Conservation (phyloP, 2,113 vertebrate species). For the Neomonachus schauinslandi region DNA sequence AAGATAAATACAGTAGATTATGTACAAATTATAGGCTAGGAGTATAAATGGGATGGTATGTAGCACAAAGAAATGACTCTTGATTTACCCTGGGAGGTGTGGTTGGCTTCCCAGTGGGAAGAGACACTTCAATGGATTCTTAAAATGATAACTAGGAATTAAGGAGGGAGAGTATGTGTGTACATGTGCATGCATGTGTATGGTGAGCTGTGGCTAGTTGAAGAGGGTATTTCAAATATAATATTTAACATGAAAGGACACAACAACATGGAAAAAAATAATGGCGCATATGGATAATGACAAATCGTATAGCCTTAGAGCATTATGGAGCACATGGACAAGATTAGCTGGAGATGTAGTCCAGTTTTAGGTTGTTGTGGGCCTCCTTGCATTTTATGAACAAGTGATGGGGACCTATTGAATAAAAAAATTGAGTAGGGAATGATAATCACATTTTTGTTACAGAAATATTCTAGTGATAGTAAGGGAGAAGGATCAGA, state of each 20-base stretch:
- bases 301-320: fast-evolving
- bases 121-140: not conserved
- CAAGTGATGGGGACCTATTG: not conserved
- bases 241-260: not conserved
- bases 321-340: not conserved
- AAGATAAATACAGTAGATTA: not conserved
- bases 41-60: not conserved
- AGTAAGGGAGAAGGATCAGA: not conserved
- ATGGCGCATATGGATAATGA: fast-evolving
- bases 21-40: not conserved
- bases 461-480: not conserved
- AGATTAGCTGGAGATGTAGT: not conserved
- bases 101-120: not conserved
- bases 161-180: not conserved
- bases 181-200: fast-evolving
- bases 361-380: not conserved
- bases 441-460: not conserved
- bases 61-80: not conserved
- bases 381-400: not conserved
- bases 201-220: not conserved
- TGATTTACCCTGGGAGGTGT: not conserved
- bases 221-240: not conserved
- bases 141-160: not conserved
- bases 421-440: no score
- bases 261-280: not conserved